These are phyloP conservation scores for Netelia virgata DNA, from an alignment of 2,888 invertebrate genomes.

Conservation along the genomic window DNA sequence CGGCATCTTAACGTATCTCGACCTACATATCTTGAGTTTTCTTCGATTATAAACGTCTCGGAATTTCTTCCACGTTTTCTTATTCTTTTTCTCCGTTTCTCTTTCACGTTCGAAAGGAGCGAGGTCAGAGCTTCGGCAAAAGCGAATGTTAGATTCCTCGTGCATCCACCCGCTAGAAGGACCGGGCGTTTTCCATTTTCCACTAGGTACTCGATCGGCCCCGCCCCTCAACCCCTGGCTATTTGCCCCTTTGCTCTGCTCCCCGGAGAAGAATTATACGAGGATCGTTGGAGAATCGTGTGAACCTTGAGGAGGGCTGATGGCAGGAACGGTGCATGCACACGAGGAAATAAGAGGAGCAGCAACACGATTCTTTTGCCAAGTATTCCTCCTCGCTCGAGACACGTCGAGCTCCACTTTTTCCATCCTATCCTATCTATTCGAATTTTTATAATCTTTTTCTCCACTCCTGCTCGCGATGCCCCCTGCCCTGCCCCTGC, in stretches of 20 bases:
- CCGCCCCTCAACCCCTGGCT: slow-evolving; percentile 49
- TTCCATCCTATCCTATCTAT: slow-evolving; percentile 18
- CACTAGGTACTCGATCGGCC: slow-evolving; percentile 59
- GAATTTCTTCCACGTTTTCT: slow-evolving; percentile 52
- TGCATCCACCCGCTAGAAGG: slow-evolving; percentile 61
- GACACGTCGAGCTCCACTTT: slow-evolving; percentile 32
- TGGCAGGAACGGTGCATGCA: background rate
- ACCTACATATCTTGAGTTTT: slow-evolving; percentile 64
- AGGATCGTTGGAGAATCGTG: slow-evolving; percentile 13
- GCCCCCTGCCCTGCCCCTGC: background rate
- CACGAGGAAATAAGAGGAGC: slow-evolving; percentile 6
- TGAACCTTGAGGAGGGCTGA: slow-evolving; percentile 32
- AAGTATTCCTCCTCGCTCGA: slow-evolving; percentile 20
- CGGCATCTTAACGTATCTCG: slow-evolving; percentile 49
- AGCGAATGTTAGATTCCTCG: slow-evolving; percentile 48
- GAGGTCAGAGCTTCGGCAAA: slow-evolving; percentile 23
- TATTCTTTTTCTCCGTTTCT: slow-evolving; percentile 11
- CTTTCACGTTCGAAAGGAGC: slow-evolving; percentile 10
- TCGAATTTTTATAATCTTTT: background rate
- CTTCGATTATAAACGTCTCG: slow-evolving; percentile 66
- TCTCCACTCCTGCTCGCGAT: slow-evolving; percentile 5
- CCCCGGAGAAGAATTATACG: slow-evolving; percentile 52
- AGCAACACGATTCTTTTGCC: slow-evolving; percentile 35
- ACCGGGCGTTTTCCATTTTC: slow-evolving; percentile 53
- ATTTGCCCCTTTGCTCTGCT: slow-evolving; percentile 48